These are phyloP conservation scores for Aleiodes sp. DNA, from an alignment of 1,140 invertebrate genomes.

Conservation along the genomic window DNA sequence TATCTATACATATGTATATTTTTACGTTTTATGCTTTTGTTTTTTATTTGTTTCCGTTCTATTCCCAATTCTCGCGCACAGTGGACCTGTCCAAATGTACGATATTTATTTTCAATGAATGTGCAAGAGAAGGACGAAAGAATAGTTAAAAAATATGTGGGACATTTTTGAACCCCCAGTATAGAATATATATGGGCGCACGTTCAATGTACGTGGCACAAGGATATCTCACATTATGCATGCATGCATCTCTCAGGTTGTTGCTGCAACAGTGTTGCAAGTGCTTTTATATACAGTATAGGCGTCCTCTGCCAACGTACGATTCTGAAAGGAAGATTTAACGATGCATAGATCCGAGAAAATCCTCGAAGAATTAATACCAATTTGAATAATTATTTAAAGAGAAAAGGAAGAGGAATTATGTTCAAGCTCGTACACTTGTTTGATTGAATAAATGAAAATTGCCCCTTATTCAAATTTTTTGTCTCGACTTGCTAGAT, in stretches of 20 bases:
- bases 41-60: not conserved
- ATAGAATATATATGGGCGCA: not conserved
- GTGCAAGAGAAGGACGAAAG: not conserved
- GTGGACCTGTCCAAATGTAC: not conserved
- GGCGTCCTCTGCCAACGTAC: not conserved
- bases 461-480: not conserved
- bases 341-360: not conserved
- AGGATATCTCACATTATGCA: conserved; percentile 9
- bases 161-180: not conserved
- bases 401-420: not conserved
- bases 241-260: conserved; percentile 1
- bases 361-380: not conserved
- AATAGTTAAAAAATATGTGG: not conserved
- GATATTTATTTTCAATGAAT: conserved; percentile 10
- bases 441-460: no score
- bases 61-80: not conserved
- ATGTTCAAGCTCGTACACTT: not conserved
- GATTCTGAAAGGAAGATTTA: not conserved
- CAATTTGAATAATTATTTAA: not conserved
- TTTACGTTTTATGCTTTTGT: no score
- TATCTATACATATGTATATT: not conserved
- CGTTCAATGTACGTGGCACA: not conserved
- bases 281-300: no score
- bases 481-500: not conserved
- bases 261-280: no score